phyloP scores from a whole-genome alignment of 2,113 vertebrate genomes.

The Nothocercus julius region DNA sequence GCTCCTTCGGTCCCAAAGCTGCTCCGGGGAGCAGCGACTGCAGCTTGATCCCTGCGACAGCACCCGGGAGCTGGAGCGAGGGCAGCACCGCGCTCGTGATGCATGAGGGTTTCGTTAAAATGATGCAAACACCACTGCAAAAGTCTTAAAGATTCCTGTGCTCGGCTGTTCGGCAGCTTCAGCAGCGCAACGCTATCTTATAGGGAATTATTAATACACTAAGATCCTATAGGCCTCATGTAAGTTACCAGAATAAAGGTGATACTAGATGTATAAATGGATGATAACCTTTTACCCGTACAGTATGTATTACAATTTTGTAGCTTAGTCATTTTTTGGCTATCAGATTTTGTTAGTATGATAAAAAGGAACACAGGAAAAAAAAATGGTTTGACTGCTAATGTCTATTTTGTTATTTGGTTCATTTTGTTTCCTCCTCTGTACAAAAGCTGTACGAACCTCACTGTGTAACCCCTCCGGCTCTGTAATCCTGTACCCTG shows the following conservation, averaged over 20 bases:
- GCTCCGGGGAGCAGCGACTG: background rate
- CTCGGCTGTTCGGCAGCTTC: conserved; percentile 21
- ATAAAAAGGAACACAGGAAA: background rate
- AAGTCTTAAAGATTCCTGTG: conserved; percentile 26
- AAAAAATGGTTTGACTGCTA: conserved; percentile 51
- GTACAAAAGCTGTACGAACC: conserved; percentile 71
- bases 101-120: conserved; percentile 56
- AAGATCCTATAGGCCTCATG: conserved; percentile 62
- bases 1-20: background rate
- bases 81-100: background rate
- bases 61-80: background rate
- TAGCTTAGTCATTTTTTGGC: conserved; percentile 76
- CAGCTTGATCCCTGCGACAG: background rate
- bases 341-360: conserved; percentile 70
- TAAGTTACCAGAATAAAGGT: conserved; percentile 41
- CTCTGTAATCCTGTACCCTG: conserved; percentile 57
- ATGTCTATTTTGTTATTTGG: conserved; percentile 72
- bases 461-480: conserved; percentile 57
- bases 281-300: conserved; percentile 66
- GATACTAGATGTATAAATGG: conserved; percentile 69
- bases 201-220: conserved; percentile 60
- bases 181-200: conserved; percentile 48
- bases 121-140: conserved; percentile 12
- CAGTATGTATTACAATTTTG: conserved; percentile 72
- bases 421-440: conserved; percentile 47